These are phyloP conservation scores for Drosophila triauraria DNA, from an alignment of 1,140 invertebrate species.

Conservation along the genomic window DNA sequence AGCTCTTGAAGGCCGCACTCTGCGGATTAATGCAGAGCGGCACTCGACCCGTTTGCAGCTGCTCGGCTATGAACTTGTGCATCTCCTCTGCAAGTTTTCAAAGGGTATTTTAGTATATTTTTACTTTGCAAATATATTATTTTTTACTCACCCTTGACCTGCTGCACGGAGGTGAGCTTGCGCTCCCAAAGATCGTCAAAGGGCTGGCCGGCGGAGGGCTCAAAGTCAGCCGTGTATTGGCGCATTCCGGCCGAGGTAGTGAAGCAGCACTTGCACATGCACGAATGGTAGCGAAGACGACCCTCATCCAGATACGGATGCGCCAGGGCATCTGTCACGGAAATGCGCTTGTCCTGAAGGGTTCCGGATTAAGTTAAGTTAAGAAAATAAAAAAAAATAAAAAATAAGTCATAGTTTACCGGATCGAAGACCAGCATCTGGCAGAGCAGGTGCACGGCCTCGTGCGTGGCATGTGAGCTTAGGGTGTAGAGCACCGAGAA, in stretches of 20 bases:
- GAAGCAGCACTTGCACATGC: constrained; percentile 99
- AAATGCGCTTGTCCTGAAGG: constrained; percentile 95
- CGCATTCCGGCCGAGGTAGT: constrained; percentile 90
- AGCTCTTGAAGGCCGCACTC: constrained; percentile 99
- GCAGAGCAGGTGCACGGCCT: constrained; percentile 98
- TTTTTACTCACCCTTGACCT: constrained; percentile 93
- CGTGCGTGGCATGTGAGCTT: constrained; percentile 96
- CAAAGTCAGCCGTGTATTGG: constrained; percentile 96
- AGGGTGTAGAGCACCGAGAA: constrained; percentile 96
- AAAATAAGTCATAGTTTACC: constrained; percentile 86
- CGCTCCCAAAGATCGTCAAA: constrained; percentile 98
- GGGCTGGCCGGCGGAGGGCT: constrained; percentile 94
- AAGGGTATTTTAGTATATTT: not conserved
- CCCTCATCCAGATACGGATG: constrained; percentile 99
- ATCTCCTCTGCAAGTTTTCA: constrained; percentile 92
- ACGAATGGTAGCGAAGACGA: constrained; percentile 98
- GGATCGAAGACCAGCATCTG: constrained; percentile 99
- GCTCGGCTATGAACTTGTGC: constrained; percentile 99
- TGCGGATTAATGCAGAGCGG: constrained; percentile 99
- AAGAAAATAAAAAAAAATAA: not conserved
- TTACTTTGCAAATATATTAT: not conserved
- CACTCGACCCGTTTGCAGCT: constrained; percentile 96
- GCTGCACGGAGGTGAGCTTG: constrained; percentile 95
- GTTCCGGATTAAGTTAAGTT: not conserved
- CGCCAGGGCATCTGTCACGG: constrained; percentile 96